Conservation (phyloP, 2,888 invertebrate species). For the Cinara cedri region DNA sequence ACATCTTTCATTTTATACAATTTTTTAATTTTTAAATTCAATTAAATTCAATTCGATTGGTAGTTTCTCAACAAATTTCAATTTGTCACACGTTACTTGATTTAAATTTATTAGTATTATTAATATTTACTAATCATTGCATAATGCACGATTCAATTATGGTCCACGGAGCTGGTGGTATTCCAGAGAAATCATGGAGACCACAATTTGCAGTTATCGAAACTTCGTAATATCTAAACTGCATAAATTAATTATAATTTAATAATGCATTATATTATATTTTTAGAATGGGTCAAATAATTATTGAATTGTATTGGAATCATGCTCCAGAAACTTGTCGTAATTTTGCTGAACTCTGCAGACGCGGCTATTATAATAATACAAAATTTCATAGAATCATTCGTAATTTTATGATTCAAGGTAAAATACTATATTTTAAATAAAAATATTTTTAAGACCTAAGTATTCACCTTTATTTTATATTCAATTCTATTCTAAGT, state of each 20-base stretch:
- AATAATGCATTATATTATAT: conserved; percentile 61
- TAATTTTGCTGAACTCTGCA: conserved; percentile 93
- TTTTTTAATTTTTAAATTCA: no score
- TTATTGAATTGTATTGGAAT: conserved; percentile 96
- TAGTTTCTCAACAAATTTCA: no score
- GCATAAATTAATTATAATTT: neutral
- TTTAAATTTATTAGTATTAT: no score
- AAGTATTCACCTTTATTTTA: no score
- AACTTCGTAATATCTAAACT: conserved; percentile 73
- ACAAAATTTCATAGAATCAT: conserved; percentile 97
- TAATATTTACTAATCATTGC: neutral
- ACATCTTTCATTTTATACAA: no score
- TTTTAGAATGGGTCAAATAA: conserved; percentile 89
- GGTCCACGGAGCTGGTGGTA: conserved; percentile 64
- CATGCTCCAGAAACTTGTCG: conserved; percentile 96
- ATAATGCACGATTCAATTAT: conserved; percentile 49
- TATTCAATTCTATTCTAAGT: no score
- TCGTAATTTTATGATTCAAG: conserved; percentile 90
- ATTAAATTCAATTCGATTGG: no score
- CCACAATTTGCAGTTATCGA: conserved; percentile 82
- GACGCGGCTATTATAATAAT: conserved; percentile 94
- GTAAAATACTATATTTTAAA: conserved; percentile 60
- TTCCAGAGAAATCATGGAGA: conserved; percentile 89
- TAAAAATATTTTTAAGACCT: neutral
- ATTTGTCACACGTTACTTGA: no score